Base-by-base conservation (phyloP, 1,140 invertebrate species). In the Sitophilus oryzae region DNA sequence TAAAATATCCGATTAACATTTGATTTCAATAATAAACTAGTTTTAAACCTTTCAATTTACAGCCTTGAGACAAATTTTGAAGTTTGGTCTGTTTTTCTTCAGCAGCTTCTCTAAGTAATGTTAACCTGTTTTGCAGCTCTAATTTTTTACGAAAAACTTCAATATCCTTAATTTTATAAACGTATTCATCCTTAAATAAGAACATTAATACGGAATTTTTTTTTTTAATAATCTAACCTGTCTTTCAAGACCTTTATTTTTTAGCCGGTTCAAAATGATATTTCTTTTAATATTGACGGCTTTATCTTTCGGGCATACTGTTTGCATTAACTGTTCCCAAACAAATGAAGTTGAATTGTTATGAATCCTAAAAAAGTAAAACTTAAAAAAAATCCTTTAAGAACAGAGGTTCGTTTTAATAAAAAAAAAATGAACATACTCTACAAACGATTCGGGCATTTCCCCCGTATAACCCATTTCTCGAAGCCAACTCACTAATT, bases 291-390 rank as follows among this genome's bases (percentile, higher is more conserved):
- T 41, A 25, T 20, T n/a, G 1, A 5, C 36, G 11, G 30, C 48
- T 41, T 51, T 37, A 10, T 22, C 15, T 23, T 40, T 19, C 4
- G 6, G 48, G 6, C 15, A 16, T 3, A 51, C 36, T 22, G 37
- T 51, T 20, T 36, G 22, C 15, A 51, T 51, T 14, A 51, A 20
- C 20, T 51, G 48, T 23, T 51, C 48, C 48, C 48, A 51, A 38
- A 51, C 40, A 41, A 51, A 51, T 10, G 37, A 36, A 40, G 48
- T 51, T 21, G 20, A 41, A 20, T 36, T 20, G 40, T 41, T 51
- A 23, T 37, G 40, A 40, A 51, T 51, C 25, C 48, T 51, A 10
- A 14, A 51, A 51, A 51, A n/a, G n/a, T n/a, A n/a, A n/a, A n/a
- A n/a, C n/a, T n/a, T n/a, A n/a, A n/a, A n/a, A n/a, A n/a, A n/a